These are phyloP conservation scores for Aphodius granarius DNA, from an alignment of 2,888 invertebrate species.

Conservation along the genomic window DNA sequence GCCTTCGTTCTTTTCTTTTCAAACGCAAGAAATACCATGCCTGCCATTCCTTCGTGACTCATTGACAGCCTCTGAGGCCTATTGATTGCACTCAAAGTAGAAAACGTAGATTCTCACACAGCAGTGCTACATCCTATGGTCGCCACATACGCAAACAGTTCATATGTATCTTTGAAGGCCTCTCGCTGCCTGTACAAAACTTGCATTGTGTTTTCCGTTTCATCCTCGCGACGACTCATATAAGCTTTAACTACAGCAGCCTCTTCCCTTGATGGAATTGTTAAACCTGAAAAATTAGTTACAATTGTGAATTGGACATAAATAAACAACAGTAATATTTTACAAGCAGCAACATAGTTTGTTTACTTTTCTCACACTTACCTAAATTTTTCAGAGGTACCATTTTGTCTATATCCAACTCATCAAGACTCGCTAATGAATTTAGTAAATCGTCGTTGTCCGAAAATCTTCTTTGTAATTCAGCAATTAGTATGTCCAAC, in stretches of 20 bases:
- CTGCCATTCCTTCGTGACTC: background rate
- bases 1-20: constrained; percentile 3
- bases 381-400: constrained; percentile 23
- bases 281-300: constrained; percentile 12
- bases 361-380: constrained; percentile 1
- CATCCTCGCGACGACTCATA: constrained; percentile 14
- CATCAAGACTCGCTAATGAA: constrained; percentile 26
- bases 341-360: background rate
- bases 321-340: background rate
- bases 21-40: constrained; percentile 1
- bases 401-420: constrained; percentile 29
- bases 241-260: constrained; percentile 16
- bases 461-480: constrained; percentile 25
- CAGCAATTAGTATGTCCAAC: constrained; percentile 27
- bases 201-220: constrained; percentile 11
- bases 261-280: constrained; percentile 16
- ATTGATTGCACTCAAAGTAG: constrained; percentile 10
- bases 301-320: constrained; percentile 16
- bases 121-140: background rate
- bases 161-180: constrained; percentile 9
- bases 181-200: constrained; percentile 4
- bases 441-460: constrained; percentile 27
- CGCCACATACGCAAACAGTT: background rate
- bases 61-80: constrained; percentile 3
- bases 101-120: constrained; percentile 1